Evolutionary conservation across 2,113 vertebrate genomes (phyloP).

Genomic region (Pomatorhinus ruficollis): DNA sequence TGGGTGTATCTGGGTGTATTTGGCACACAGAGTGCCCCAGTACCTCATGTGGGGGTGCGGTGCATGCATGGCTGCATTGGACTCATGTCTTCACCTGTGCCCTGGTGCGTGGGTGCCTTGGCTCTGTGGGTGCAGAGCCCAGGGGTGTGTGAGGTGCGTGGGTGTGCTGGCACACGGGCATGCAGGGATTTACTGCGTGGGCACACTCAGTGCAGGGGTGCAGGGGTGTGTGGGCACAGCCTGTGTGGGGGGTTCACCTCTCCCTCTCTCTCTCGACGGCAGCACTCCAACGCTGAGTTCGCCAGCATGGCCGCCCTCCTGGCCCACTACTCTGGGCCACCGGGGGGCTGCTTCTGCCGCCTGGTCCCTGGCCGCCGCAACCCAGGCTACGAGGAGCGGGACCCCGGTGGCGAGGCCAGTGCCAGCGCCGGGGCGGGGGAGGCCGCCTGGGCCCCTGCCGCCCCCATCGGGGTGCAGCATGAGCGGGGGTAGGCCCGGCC

Average conservation of each 20-base stretch:
- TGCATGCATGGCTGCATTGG: rapidly evolving
- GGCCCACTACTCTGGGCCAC: constrained; percentile 77
- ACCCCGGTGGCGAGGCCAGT: neutral
- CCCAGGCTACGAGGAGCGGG: constrained; percentile 87
- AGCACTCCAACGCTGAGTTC: constrained; percentile 86
- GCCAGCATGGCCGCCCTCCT: constrained; percentile 83
- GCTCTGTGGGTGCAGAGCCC: neutral
- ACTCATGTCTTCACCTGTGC: rapidly evolving
- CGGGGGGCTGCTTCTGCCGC: constrained; percentile 79
- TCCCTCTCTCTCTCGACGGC: neutral
- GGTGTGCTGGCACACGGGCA: neutral
- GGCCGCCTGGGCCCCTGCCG: neutral
- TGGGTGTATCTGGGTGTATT: rapidly evolving
- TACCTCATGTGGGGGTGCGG: rapidly evolving
- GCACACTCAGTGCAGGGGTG: neutral
- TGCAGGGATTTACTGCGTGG: neutral
- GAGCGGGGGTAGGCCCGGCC: constrained; percentile 50
- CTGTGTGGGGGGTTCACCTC: rapidly evolving
- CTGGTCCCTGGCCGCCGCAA: constrained; percentile 83
- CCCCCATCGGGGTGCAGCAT: constrained; percentile 35
- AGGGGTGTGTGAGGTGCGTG: rapidly evolving
- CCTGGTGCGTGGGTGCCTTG: rapidly evolving
- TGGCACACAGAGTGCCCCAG: rapidly evolving
- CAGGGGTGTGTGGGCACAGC: neutral
- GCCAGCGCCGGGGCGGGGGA: neutral